Base-by-base conservation (phyloP, 2,113 vertebrate genomes). In the Myotis davidii region DNA sequence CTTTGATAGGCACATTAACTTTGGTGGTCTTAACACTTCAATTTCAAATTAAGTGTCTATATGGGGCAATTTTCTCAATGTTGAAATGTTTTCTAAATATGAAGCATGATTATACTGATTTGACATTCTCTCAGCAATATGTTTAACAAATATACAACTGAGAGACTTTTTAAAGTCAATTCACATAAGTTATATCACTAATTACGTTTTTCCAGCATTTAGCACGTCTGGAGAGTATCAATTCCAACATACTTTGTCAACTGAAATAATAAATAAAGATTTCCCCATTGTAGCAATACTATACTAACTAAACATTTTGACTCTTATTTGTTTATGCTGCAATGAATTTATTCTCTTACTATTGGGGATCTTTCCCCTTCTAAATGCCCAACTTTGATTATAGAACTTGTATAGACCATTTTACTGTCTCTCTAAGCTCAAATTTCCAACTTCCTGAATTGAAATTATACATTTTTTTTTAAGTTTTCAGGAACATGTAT, bases 21-120 rank as follows among this genome's bases (percentile, higher is more conserved):
- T 91, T 65, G 48, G 48, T 32, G 23, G 25, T 45, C 34, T 91
- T 56, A 83, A 82, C 61, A 32, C 85, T 82, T 95, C 39, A 39
- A 73, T 54, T 95, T 90, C 87, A 59, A 94, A 94, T 83, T 25
- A 64, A 92, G 32, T 90, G 32, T 67, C 70, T 87, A 12, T 85
- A 17, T 76, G 23, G 14, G 67, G 29, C n/a, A 90, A 79, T 85
- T 73, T 70, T 92, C 32, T 93, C 64, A 23, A 90, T n/a, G n/a
- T 64, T 81, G 45, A 96, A 95, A 95, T 92, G 67, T 96, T 97
- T 97, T 92, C 72, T 88, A 94, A 96, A 92, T 79, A 90, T n/a
- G 10, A 96, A 83, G 74, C 96, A 76, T 95, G 82, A 86, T 86
- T 96, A 89, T 76, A 92, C 78, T 84, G 52, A 94, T 95, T 96